Evolutionary conservation across 2,113 vertebrate species (phyloP), one percentile per base, ranked within the genome.

Genomic region (Leptobrachium ailaonicum): DNA sequence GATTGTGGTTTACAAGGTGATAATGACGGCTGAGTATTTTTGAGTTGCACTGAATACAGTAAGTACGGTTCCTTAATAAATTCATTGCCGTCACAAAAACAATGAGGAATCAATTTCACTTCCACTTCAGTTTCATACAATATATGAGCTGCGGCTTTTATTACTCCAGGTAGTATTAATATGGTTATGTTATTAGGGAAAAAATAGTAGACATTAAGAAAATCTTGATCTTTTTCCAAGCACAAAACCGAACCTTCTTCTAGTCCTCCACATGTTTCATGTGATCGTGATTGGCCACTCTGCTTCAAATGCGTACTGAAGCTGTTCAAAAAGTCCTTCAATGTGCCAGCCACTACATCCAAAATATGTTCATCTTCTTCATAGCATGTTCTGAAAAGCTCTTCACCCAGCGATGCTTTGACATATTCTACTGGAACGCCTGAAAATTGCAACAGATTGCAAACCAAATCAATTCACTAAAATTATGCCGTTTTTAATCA

Each of bases 261-360:
- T 56, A 92, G 92, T 85, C 88, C 87, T 87, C 87, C 90, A 81
- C 80, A 88, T 84, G 87, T 90, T 71, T 86, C 92, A 10, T 87
- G 88, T 78, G 90, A 90, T 66, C 91, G 93, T 87, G 78, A 85
- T 85, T 91, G 87, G 83, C 90, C 64, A 84, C 95, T 95, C 84
- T 98, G 96, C 83, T 96, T 98, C 86, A 99, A 87, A 78, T 99
- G 92, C 75, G 97, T 96, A 74, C 96, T 96, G 88, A 99, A 98
- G 87, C 98, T 99, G 85, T 99, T 99, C 83, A 99, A 90, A 87
- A 99, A 99, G 89, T 99, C 96, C 14, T 98, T 96, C 20, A 99
- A 95, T 0, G 96, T 97, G 76, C 97, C 97, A 82, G 96, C 97
- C 72, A 99, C 96, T 85, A 96, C 96, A 6, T 91, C 91, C 54